Conservation (phyloP, 2,113 vertebrate species). For the Phainopepla nitens region DNA sequence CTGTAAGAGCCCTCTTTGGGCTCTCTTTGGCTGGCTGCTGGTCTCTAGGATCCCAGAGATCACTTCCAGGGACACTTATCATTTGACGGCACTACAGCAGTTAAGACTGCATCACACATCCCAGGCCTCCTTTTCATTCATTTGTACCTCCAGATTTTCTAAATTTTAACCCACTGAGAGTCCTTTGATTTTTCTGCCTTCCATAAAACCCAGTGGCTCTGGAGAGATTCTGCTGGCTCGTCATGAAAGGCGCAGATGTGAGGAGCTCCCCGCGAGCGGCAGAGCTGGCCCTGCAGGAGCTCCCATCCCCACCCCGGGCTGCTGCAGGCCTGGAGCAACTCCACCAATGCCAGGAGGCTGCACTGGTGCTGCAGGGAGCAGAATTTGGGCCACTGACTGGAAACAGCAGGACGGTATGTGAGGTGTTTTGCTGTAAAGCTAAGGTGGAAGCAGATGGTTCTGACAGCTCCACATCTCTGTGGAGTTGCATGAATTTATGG, state of each 20-base stretch:
- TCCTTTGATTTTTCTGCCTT: neutral
- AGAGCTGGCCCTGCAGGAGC: neutral
- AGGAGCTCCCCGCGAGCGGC: neutral
- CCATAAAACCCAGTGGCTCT: neutral
- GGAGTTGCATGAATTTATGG: neutral
- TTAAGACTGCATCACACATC: neutral
- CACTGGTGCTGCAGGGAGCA: neutral
- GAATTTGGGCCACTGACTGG: neutral
- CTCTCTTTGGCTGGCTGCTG: neutral
- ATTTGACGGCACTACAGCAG: neutral
- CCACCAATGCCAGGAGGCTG: neutral
- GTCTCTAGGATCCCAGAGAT: neutral
- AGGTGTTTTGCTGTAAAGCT: neutral
- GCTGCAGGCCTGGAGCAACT: neutral
- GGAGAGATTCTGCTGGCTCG: neutral
- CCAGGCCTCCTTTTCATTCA: neutral
- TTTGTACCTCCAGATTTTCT: neutral
- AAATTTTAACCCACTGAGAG: neutral
- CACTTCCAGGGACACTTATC: accelerated
- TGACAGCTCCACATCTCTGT: accelerated
- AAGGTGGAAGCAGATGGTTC: neutral
- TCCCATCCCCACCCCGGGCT: accelerated
- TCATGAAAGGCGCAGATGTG: neutral
- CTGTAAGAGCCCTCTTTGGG: neutral
- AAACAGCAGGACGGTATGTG: neutral